Percentiles rank a stretch among this genome's conserved stretches.
Evolutionary conservation across 2,888 invertebrate genomes (phyloP).

Genomic region (Mythimna pallens): DNA sequence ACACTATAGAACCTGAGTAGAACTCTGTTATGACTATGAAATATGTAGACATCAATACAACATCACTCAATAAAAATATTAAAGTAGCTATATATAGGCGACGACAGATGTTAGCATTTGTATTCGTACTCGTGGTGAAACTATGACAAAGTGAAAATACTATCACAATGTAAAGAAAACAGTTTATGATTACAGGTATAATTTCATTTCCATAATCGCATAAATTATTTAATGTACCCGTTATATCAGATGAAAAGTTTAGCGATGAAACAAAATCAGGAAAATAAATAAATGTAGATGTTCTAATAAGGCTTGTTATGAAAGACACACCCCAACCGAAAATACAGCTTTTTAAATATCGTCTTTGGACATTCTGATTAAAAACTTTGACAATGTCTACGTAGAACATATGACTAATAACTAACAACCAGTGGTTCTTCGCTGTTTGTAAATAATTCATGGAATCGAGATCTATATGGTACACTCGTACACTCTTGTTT

Average conservation of each 20-base stretch:
- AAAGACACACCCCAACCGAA: constrained; percentile 17
- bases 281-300: too few relatives aligned
- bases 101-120: constrained; percentile 6
- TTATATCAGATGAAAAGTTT: too few relatives aligned
- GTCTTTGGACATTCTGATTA: neutral
- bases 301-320: neutral
- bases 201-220: neutral
- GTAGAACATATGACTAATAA: constrained; percentile 18
- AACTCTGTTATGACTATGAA: fast-evolving
- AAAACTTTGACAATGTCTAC: constrained; percentile 17
- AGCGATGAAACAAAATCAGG: too few relatives aligned
- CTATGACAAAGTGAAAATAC: constrained; percentile 13
- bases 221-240: too few relatives aligned
- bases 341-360: neutral
- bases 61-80: constrained; percentile 28
- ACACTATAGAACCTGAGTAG: fast-evolving
- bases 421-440: constrained; percentile 10
- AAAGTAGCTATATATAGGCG: constrained; percentile 34
- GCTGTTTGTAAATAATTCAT: neutral
- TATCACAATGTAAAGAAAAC: neutral
- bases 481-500: too few relatives aligned
- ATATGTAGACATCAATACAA: neutral
- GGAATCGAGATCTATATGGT: too few relatives aligned
- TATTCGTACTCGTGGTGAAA: neutral
- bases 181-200: neutral